Percentiles rank a stretch among this genome's conserved stretches.
Conservation (phyloP, 1,140 invertebrate genomes). For the Tetragonula clypearis region DNA sequence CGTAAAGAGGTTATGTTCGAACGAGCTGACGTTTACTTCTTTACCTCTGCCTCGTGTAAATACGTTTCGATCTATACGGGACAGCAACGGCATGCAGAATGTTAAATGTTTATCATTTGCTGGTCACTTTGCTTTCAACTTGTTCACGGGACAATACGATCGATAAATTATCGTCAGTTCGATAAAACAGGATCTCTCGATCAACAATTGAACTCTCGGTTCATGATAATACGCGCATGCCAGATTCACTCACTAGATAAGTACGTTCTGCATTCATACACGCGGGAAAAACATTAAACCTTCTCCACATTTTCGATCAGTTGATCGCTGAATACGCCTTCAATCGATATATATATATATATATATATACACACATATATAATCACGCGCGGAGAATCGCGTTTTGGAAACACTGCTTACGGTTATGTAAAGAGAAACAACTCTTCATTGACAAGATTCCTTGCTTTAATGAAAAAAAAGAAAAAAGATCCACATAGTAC, state of each 20-base stretch:
- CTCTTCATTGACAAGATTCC: conserved; percentile 37
- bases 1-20: conserved; percentile 33
- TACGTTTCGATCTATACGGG: background rate
- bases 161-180: background rate
- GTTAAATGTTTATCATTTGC: background rate
- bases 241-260: background rate
- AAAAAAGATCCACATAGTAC: conserved; percentile 19
- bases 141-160: background rate
- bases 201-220: conserved; percentile 42
- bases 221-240: background rate
- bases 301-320: background rate
- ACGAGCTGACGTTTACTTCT: conserved; percentile 22
- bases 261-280: conserved; percentile 22
- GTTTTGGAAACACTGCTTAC: background rate
- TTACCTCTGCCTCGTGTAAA: background rate
- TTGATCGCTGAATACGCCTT: background rate
- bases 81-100: background rate
- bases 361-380: too few relatives aligned
- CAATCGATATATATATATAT: too few relatives aligned
- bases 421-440: conserved; percentile 32
- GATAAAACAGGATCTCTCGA: conserved; percentile 25
- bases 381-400: background rate
- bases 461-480: conserved; percentile 9
- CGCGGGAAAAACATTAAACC: background rate
- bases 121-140: background rate